Conservation (phyloP, 2,888 invertebrate species). For the Acrobasis repandana region DNA sequence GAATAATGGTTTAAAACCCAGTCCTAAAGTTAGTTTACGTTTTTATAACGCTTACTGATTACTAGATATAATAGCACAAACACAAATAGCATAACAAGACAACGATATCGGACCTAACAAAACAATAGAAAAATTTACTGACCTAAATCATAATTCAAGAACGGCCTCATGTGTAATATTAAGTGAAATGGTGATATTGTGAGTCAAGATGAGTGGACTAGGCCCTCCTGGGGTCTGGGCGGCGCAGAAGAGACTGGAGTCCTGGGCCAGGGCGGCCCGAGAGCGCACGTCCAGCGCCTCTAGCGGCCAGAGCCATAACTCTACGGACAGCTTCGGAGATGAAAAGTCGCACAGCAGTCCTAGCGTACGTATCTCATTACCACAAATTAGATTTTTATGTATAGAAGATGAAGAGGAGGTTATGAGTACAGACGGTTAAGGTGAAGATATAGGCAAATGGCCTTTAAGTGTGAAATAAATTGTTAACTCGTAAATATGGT, state of each 20-base stretch:
- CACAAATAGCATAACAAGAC: conserved; percentile 23
- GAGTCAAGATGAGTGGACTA: conserved; percentile 83
- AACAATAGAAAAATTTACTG: conserved; percentile 1
- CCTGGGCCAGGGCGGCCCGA: conserved; percentile 89
- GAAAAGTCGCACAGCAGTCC: conserved; percentile 75
- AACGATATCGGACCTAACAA: conserved; percentile 27
- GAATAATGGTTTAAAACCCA: too few relatives aligned
- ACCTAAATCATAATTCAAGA: conserved; percentile 16
- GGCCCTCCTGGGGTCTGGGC: conserved; percentile 90
- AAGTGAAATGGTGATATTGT: conserved; percentile 36
- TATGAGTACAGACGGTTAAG: too few relatives aligned
- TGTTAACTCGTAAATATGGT: too few relatives aligned
- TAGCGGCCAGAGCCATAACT: conserved; percentile 82
- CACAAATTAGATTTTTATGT: too few relatives aligned
- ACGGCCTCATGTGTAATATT: conserved; percentile 25
- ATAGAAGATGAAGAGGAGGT: too few relatives aligned
- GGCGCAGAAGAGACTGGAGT: conserved; percentile 89
- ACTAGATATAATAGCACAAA: neutral
- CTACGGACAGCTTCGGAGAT: conserved; percentile 78
- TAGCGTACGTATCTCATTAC: conserved; percentile 55
- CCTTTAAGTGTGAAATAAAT: too few relatives aligned
- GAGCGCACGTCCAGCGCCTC: conserved; percentile 84
- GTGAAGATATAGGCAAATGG: too few relatives aligned
- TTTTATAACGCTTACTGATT: neutral
- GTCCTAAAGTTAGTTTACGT: too few relatives aligned